Conservation (phyloP, 2,888 invertebrate genomes). For the Poecilobothrus nobilitatus region DNA sequence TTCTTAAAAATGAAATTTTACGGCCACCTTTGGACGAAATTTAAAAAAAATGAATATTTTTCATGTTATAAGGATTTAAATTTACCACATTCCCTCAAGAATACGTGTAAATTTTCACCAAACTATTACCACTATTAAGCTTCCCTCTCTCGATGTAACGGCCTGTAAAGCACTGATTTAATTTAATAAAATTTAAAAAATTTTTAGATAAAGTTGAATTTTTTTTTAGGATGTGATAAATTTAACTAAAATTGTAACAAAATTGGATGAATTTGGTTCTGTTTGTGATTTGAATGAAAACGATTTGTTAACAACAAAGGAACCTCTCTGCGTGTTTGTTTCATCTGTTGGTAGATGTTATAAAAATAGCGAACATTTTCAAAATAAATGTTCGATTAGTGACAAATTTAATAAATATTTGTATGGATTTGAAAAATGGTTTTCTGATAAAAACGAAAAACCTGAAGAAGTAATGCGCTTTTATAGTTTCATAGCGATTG, state of each 20-base stretch:
- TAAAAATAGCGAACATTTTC: constrained; percentile 22
- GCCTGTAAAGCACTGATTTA: too few relatives aligned
- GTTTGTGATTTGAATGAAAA: constrained; percentile 28
- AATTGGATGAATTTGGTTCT: constrained; percentile 32
- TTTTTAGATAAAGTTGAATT: too few relatives aligned
- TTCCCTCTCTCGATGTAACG: too few relatives aligned
- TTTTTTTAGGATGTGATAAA: constrained; percentile 28
- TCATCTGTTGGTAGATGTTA: constrained; percentile 34
- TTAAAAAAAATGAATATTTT: too few relatives aligned
- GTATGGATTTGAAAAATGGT: constrained; percentile 39
- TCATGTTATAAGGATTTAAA: too few relatives aligned
- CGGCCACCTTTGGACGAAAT: too few relatives aligned
- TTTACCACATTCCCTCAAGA: too few relatives aligned
- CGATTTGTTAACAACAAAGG: constrained; percentile 33
- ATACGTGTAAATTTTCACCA: too few relatives aligned
- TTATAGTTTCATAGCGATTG: constrained; percentile 41
- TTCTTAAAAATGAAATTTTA: too few relatives aligned
- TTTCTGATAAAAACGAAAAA: constrained; percentile 30
- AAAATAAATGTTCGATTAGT: constrained; percentile 32
- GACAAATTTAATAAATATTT: constrained; percentile 38
- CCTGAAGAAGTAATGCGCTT: constrained; percentile 36
- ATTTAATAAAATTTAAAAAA: too few relatives aligned
- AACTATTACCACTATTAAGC: too few relatives aligned
- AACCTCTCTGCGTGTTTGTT: constrained; percentile 39
- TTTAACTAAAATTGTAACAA: constrained; percentile 30